Evolutionary conservation across 2,797 vertebrate species (phyloP).

Genomic region (Pangasius larnaudii): DNA sequence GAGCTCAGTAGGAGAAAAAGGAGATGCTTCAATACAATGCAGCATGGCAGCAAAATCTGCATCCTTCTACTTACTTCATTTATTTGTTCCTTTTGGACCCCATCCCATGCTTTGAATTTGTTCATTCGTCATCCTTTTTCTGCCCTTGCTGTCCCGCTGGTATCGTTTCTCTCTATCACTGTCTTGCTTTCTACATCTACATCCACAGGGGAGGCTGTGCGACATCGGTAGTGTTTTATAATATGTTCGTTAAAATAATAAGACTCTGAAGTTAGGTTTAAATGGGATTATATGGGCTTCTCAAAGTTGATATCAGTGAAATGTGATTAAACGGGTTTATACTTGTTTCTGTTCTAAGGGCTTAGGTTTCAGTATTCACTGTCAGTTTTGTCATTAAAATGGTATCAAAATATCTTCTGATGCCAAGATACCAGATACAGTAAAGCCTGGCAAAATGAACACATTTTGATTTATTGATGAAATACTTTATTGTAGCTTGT

Average conservation of each 20-base stretch:
- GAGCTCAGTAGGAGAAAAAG: conserved; percentile 13
- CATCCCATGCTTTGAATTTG: conserved; percentile 15
- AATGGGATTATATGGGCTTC: not conserved
- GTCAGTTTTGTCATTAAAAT: not conserved
- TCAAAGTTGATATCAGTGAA: not conserved
- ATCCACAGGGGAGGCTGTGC: not conserved
- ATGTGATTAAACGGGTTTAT: not conserved
- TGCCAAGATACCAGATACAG: not conserved
- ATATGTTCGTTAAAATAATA: conserved; percentile 1
- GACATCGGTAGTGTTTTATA: not conserved
- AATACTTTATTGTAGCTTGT: not conserved
- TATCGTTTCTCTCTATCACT: conserved; percentile 10
- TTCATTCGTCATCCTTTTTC: conserved; percentile 15
- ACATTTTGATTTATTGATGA: not conserved
- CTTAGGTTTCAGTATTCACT: not conserved
- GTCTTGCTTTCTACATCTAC: conserved; percentile 3
- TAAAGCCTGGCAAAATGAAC: too few species aligned
- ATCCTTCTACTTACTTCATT: not conserved
- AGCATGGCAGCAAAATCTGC: conserved; percentile 12
- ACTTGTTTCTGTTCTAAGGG: too few species aligned
- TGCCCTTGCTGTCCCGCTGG: conserved; percentile 1
- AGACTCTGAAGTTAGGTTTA: not conserved
- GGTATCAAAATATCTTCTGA: too few species aligned
- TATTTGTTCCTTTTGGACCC: conserved; percentile 15
- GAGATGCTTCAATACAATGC: not conserved